Conservation (phyloP, 2,113 vertebrate species). For the Microcebus ravelobensis region DNA sequence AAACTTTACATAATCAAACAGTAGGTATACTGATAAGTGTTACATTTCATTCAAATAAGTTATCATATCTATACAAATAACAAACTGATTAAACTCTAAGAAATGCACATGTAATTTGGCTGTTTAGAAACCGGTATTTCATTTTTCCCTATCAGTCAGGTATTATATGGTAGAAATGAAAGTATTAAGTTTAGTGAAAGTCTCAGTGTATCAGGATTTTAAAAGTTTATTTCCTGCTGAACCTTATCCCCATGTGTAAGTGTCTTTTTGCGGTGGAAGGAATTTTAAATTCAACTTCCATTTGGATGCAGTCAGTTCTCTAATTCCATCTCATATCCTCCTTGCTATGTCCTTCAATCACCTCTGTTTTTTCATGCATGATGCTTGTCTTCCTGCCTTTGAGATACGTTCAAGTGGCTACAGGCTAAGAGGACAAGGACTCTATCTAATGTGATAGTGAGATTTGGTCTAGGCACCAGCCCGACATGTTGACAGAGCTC, state of each 20-base stretch:
- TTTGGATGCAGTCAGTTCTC: neutral
- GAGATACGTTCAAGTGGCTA: neutral
- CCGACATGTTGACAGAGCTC: neutral
- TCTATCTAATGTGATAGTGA: neutral
- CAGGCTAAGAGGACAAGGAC: neutral
- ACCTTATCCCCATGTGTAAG: neutral
- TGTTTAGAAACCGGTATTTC: too few species aligned
- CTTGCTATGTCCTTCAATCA: neutral
- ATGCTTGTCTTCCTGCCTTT: neutral
- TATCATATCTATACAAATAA: too few species aligned
- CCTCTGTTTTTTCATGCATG: neutral
- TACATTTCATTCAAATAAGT: too few species aligned
- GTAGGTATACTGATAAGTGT: neutral
- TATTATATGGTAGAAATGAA: neutral
- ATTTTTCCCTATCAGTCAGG: neutral
- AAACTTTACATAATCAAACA: neutral
- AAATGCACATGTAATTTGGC: too few species aligned
- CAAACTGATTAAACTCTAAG: too few species aligned
- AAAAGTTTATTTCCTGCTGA: neutral
- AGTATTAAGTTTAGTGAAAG: too few species aligned
- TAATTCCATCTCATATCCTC: neutral
- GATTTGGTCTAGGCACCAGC: neutral
- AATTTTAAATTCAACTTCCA: neutral
- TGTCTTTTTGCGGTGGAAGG: neutral
- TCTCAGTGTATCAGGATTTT: neutral